These are phyloP conservation scores for Rhodophaea formosa DNA, from an alignment of 2,888 invertebrate species.

Conservation along the genomic window DNA sequence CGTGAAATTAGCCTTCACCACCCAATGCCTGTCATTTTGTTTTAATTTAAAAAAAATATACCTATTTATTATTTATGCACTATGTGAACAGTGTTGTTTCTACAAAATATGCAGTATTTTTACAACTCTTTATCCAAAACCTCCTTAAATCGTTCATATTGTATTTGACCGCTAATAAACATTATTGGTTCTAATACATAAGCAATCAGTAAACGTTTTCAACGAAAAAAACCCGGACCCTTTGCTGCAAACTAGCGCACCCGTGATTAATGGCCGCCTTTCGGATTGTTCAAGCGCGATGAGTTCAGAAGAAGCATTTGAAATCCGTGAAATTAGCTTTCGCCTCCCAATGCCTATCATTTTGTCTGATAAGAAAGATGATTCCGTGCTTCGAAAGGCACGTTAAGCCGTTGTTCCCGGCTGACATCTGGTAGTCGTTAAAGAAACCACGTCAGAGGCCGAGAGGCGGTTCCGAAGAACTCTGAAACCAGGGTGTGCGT, in stretches of 20 bases:
- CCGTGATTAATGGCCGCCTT: slow-evolving; percentile 43
- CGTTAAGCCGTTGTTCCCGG: too few relatives aligned
- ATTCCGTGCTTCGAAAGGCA: too few relatives aligned
- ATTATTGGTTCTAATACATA: slow-evolving; percentile 15
- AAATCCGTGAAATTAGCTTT: slow-evolving; percentile 79
- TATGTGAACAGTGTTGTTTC: neutral
- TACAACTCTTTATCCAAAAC: too few relatives aligned
- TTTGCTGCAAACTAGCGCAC: slow-evolving; percentile 44
- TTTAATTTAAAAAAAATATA: too few relatives aligned
- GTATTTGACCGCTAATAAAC: slow-evolving; percentile 1
- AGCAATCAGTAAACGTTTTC: slow-evolving; percentile 20
- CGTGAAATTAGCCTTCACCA: slow-evolving; percentile 78
- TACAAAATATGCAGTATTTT: neutral
- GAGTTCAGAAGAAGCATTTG: slow-evolving; percentile 73
- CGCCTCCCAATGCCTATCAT: slow-evolving; percentile 63
- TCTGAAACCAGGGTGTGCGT: too few relatives aligned
- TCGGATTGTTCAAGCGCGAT: slow-evolving; percentile 72
- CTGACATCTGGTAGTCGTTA: too few relatives aligned
- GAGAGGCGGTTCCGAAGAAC: too few relatives aligned
- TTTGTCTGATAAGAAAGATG: too few relatives aligned
- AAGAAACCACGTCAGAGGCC: too few relatives aligned
- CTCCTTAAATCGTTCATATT: too few relatives aligned
- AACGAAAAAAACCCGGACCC: slow-evolving; percentile 21
- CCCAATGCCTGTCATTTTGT: slow-evolving; percentile 65
- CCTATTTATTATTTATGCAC: too few relatives aligned